A percentile compares a stretch with the other conserved stretches of the same genome.
Evolutionary conservation across 2,888 invertebrate genomes (phyloP).

Genomic region (Andrena hattorfiana): DNA sequence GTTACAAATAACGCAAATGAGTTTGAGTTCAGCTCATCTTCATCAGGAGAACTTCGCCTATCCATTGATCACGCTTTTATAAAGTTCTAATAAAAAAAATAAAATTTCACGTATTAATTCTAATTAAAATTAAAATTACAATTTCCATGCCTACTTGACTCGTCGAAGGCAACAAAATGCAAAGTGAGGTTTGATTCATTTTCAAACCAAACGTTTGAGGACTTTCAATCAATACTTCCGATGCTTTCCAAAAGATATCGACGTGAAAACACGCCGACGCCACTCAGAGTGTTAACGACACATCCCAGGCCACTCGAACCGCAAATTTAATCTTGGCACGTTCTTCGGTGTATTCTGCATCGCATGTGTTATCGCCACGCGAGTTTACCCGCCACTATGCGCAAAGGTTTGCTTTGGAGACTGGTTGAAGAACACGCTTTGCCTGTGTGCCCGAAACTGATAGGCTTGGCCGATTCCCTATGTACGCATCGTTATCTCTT

Average conservation of each 20-base stretch:
- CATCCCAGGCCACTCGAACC: conserved; percentile 4
- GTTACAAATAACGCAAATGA: no score
- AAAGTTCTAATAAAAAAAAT: no score
- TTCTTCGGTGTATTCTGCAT: conserved; percentile 31
- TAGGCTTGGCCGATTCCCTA: conserved; percentile 28
- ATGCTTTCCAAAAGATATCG: not conserved
- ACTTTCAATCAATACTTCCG: no score
- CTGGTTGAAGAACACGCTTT: conserved; percentile 47
- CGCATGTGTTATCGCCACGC: conserved; percentile 47
- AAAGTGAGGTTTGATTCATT: no score
- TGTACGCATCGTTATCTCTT: conserved; percentile 30
- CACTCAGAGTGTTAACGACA: not conserved
- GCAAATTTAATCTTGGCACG: conserved; percentile 45
- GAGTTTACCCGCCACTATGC: conserved; percentile 29
- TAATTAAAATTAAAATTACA: no score
- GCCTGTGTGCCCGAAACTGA: conserved; percentile 26
- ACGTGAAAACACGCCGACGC: not conserved
- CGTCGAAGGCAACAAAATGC: no score
- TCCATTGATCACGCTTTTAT: no score
- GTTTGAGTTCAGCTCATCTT: no score
- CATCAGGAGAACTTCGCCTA: no score
- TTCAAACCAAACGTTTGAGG: no score
- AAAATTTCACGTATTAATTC: no score
- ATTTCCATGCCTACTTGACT: no score
- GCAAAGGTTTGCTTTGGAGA: conserved; percentile 53